phyloP scores from a whole-genome alignment of 2,888 invertebrate species.

The Mayetiola destructor region DNA sequence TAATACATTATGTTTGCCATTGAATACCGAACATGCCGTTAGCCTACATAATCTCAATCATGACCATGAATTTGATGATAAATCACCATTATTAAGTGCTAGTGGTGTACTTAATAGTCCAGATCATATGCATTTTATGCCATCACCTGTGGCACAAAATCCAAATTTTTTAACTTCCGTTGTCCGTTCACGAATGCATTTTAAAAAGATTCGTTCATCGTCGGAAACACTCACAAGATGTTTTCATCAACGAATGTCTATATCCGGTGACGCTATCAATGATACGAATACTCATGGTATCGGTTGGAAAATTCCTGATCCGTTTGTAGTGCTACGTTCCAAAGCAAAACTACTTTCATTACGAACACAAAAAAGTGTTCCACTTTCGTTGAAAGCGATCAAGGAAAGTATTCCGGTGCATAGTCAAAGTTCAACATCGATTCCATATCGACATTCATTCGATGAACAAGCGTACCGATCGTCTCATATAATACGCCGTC shows the following conservation, averaged over 20 bases:
- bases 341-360: not conserved
- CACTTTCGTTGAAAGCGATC: not conserved
- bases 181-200: not conserved
- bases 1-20: not conserved
- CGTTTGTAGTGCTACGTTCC: not conserved
- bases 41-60: not conserved
- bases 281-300: not conserved
- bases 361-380: not conserved
- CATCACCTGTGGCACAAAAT: not conserved
- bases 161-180: not conserved
- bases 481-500: not conserved
- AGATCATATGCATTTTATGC: not conserved
- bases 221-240: not conserved
- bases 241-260: not conserved
- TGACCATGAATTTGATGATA: not conserved
- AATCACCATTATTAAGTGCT: not conserved
- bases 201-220: not conserved
- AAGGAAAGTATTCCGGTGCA: not conserved
- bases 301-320: not conserved
- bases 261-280: not conserved
- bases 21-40: not conserved
- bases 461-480: conserved; percentile 1
- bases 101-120: not conserved
- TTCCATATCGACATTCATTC: conserved; percentile 3
- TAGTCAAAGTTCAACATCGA: not conserved